Conservation (phyloP, 2,888 invertebrate species). For the Bellardia bayeri region DNA sequence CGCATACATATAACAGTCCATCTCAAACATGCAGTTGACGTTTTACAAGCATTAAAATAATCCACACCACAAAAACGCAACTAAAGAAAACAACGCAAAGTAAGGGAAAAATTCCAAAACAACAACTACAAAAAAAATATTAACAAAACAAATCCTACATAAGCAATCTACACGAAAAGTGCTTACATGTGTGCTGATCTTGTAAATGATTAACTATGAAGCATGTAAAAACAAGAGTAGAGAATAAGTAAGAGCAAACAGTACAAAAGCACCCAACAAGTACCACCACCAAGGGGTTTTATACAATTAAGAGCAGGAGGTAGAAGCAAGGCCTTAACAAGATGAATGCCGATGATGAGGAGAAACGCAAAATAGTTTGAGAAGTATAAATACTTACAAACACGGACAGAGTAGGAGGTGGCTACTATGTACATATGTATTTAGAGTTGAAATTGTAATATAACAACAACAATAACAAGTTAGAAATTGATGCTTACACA, state of each 20-base stretch:
- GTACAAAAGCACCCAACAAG: background rate
- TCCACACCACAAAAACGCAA: conserved; percentile 53
- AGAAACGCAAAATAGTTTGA: conserved; percentile 26
- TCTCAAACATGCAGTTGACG: conserved; percentile 66
- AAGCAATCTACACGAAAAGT: conserved; percentile 56
- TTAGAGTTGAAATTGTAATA: conserved; percentile 1
- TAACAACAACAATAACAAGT: conserved; percentile 21
- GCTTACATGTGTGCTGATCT: conserved; percentile 69
- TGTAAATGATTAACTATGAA: conserved; percentile 69
- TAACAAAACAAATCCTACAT: background rate
- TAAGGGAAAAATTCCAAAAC: background rate
- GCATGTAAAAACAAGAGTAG: conserved; percentile 62
- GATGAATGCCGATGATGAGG: conserved; percentile 36
- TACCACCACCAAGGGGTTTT: conserved; percentile 19
- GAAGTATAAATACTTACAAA: background rate
- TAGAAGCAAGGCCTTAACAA: conserved; percentile 30
- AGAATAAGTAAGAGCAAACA: conserved; percentile 9
- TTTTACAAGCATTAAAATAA: conserved; percentile 71
- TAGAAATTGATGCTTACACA: conserved; percentile 32
- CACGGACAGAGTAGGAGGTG: conserved; percentile 7
- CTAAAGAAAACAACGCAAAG: background rate
- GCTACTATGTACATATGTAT: background rate
- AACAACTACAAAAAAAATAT: background rate
- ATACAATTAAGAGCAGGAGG: conserved; percentile 33
- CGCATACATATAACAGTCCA: conserved; percentile 66